Conservation (phyloP, 1,140 invertebrate species). For the Diachasmimorpha longicaudata region DNA sequence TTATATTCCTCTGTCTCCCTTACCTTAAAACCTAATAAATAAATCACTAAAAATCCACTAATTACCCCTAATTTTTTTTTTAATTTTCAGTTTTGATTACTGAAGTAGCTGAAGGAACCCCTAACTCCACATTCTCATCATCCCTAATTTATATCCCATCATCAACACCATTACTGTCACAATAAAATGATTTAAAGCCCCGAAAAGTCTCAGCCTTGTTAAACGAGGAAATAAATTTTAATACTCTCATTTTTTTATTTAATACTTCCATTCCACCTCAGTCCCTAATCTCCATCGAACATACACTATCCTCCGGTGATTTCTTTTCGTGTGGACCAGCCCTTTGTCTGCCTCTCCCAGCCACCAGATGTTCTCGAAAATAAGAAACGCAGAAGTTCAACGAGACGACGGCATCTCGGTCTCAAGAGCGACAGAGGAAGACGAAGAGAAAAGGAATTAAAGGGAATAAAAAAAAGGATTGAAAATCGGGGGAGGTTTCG, state of each 20-base stretch:
- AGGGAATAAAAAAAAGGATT: constrained; percentile 2
- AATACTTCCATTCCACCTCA: background rate
- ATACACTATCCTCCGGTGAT: constrained; percentile 6
- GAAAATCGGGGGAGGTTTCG: constrained; percentile 15
- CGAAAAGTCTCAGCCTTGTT: background rate
- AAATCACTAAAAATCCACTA: no score
- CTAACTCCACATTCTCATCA: background rate
- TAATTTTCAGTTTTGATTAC: background rate
- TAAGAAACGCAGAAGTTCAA: constrained; percentile 46
- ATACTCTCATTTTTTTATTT: background rate
- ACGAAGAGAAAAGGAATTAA: constrained; percentile 16
- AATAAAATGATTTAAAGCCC: background rate
- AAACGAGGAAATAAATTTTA: background rate
- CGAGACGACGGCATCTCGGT: background rate
- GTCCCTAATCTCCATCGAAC: background rate
- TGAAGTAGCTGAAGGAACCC: background rate
- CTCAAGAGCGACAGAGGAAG: constrained; percentile 11
- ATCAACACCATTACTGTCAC: background rate
- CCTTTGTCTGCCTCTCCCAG: constrained; percentile 48
- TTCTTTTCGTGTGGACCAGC: constrained; percentile 31
- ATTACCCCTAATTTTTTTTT: background rate
- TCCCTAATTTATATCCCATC: background rate
- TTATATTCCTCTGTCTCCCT: no score
- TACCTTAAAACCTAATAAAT: no score
- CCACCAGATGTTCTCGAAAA: constrained; percentile 55